Evolutionary conservation across 2,113 vertebrate genomes (phyloP).

Genomic region (Nothobranchius kuhntae): DNA sequence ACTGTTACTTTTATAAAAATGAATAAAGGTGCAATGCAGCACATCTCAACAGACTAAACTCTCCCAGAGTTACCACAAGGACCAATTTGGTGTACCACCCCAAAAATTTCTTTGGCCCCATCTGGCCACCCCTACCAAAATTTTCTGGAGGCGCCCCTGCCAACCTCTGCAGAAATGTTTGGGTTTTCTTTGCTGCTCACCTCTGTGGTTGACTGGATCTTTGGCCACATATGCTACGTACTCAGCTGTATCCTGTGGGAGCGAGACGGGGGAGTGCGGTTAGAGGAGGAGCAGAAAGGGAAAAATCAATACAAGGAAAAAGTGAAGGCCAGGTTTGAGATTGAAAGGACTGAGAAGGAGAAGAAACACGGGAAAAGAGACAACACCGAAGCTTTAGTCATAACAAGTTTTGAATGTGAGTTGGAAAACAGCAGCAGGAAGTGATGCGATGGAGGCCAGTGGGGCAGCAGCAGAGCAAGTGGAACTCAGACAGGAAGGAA

Average conservation of each 20-base stretch:
- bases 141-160: too few relatives aligned
- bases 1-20: too few relatives aligned
- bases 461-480: slow-evolving; percentile 44
- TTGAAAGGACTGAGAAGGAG: slow-evolving; percentile 21
- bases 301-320: slow-evolving; percentile 32
- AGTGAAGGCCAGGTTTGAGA: slow-evolving; percentile 38
- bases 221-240: slow-evolving; percentile 94
- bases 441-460: slow-evolving; percentile 33
- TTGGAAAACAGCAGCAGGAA: slow-evolving; percentile 43
- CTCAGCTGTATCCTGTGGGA: slow-evolving; percentile 78
- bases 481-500: slow-evolving; percentile 65
- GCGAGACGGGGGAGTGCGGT: slow-evolving; percentile 35
- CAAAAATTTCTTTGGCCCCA: too few relatives aligned
- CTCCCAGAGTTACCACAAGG: too few relatives aligned
- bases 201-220: slow-evolving; percentile 98
- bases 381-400: slow-evolving; percentile 38
- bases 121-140: too few relatives aligned
- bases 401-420: slow-evolving; percentile 35
- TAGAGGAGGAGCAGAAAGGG: slow-evolving; percentile 17
- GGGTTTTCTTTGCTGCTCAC: slow-evolving; percentile 72
- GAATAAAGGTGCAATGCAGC: too few relatives aligned
- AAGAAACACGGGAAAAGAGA: slow-evolving; percentile 16
- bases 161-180: slow-evolving; percentile 1
- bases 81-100: too few relatives aligned
- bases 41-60: too few relatives aligned